Conservation (phyloP, 2,797 vertebrate species). For the Oreonectes daqikongensis region DNA sequence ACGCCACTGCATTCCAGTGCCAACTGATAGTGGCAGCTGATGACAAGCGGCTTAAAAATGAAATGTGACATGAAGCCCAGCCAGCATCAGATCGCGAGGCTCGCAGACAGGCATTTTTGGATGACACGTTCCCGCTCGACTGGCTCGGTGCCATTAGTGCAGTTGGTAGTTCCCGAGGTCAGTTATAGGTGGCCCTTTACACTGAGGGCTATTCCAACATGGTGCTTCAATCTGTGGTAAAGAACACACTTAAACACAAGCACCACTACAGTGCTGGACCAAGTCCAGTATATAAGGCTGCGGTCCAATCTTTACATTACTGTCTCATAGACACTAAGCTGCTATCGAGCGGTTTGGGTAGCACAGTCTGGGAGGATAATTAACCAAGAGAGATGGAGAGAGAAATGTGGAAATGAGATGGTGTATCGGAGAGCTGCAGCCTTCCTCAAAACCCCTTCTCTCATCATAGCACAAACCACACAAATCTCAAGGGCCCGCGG, state of each 20-base stretch:
- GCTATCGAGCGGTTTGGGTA: conserved; percentile 12
- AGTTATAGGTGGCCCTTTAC: conserved; percentile 22
- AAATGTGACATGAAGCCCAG: conserved; percentile 29
- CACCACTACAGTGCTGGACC: conserved; percentile 30
- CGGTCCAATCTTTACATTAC: conserved; percentile 29
- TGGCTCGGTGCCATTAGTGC: conserved; percentile 25
- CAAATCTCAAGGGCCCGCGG: conserved; percentile 1
- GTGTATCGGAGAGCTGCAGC: conserved; percentile 18
- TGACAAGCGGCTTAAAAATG: conserved; percentile 44
- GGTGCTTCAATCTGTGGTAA: conserved; percentile 36
- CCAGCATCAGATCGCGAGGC: conserved; percentile 4
- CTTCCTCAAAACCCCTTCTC: conserved; percentile 33
- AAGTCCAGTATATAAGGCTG: conserved; percentile 24
- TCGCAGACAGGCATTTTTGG: conserved; percentile 34
- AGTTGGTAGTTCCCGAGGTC: conserved; percentile 35
- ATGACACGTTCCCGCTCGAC: conserved; percentile 20
- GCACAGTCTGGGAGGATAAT: conserved; percentile 20
- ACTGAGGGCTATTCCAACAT: conserved; percentile 28
- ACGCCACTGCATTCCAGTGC: background rate
- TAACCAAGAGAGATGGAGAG: conserved; percentile 39
- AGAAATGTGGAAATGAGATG: background rate
- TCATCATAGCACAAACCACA: conserved; percentile 30
- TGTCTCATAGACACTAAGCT: conserved; percentile 21
- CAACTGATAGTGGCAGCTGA: conserved; percentile 19
- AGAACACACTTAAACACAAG: conserved; percentile 45